These are phyloP conservation scores for Phorcus lineatus DNA, from an alignment of 2,888 invertebrate genomes.

Conservation along the genomic window DNA sequence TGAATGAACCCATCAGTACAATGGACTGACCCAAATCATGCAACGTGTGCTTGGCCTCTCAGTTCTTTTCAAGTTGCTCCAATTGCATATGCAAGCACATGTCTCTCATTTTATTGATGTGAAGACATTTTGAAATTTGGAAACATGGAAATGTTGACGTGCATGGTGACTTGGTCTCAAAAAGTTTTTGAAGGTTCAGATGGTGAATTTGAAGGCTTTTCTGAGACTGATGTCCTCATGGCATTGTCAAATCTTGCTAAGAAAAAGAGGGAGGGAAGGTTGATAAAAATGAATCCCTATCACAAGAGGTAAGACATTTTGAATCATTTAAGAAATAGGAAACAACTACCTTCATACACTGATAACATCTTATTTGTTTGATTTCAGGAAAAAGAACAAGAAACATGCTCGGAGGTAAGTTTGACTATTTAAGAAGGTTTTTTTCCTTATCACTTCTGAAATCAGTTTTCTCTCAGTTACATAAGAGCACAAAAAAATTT, in stretches of 20 bases:
- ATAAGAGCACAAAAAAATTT: too few species aligned
- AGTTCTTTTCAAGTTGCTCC: too few species aligned
- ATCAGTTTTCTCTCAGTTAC: too few species aligned
- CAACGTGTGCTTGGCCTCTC: too few species aligned
- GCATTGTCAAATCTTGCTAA: not conserved
- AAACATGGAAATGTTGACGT: not conserved
- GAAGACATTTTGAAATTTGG: too few species aligned
- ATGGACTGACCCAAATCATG: too few species aligned
- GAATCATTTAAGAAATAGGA: too few species aligned
- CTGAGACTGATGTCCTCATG: not conserved
- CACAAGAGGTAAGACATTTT: not conserved
- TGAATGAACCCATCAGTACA: not conserved
- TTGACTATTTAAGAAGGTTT: too few species aligned
- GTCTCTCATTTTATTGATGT: too few species aligned
- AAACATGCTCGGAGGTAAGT: slow-evolving; percentile 14
- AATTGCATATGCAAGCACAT: too few species aligned
- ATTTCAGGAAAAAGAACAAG: slow-evolving; percentile 21
- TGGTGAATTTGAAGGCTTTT: slow-evolving; percentile 3
- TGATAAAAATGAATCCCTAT: not conserved
- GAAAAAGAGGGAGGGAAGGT: not conserved
- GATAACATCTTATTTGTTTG: not conserved
- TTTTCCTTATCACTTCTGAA: too few species aligned
- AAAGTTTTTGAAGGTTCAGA: not conserved
- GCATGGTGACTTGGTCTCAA: not conserved
- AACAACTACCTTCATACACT: too few species aligned